Percentiles rank a stretch among this genome's conserved stretches.
Conservation (phyloP, 2,113 vertebrate genomes). For the Platysteira castanea region DNA sequence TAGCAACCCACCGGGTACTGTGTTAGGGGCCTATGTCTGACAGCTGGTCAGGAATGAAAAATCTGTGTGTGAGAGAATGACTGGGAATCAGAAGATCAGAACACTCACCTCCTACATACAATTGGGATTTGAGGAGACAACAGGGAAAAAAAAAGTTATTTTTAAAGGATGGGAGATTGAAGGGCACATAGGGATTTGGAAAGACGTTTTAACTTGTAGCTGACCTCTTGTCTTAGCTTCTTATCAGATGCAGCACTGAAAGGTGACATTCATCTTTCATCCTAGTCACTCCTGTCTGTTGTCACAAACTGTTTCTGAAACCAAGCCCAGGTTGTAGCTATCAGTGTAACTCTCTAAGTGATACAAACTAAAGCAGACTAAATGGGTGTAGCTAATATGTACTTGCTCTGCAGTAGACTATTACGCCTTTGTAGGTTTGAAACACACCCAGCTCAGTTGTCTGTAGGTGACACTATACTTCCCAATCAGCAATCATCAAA, state of each 20-base stretch:
- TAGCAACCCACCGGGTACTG: not conserved
- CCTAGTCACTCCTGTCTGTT: not conserved
- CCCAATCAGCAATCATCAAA: not conserved
- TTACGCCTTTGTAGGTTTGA: not conserved
- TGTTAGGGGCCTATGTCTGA: not conserved
- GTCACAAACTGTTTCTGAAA: not conserved
- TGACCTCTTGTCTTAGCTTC: not conserved
- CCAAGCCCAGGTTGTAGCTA: not conserved
- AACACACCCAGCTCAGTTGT: not conserved
- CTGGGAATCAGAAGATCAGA: not conserved
- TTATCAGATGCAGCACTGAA: not conserved
- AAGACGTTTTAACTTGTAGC: not conserved
- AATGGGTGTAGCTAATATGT: rapidly evolving
- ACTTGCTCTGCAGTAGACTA: not conserved
- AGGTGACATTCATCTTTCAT: not conserved
- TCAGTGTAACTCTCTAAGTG: not conserved
- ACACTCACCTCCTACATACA: not conserved
- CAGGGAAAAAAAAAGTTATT: not conserved
- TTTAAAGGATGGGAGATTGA: not conserved
- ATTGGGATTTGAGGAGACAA: not conserved
- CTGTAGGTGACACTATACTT: not conserved
- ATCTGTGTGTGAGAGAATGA: not conserved
- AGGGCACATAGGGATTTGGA: not conserved
- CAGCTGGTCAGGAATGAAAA: not conserved
- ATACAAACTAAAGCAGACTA: not conserved